Evolutionary conservation across 2,797 vertebrate genomes (phyloP).

Genomic region (Aldrovandia affinis): DNA sequence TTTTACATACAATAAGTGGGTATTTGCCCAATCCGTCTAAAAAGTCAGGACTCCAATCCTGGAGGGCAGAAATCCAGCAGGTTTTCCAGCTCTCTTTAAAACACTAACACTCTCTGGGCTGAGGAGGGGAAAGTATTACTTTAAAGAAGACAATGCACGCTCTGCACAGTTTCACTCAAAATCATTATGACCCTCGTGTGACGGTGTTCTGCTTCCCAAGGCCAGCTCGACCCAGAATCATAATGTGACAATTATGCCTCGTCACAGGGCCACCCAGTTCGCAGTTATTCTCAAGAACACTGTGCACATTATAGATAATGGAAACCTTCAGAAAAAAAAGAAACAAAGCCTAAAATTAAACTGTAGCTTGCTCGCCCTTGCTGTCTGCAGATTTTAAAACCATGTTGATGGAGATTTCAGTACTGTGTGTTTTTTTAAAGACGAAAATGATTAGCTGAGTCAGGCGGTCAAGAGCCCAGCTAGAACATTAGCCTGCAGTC

Average conservation of each 20-base stretch:
- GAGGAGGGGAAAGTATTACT: not conserved
- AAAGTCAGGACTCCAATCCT: not conserved
- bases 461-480: not conserved
- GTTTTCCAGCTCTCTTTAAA: not conserved
- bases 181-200: not conserved
- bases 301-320: not conserved
- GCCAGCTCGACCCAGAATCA: not conserved
- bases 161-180: slow-evolving; percentile 14
- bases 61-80: not conserved
- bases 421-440: not conserved
- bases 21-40: not conserved
- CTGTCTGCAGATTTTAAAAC: not conserved
- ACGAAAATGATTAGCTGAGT: not conserved
- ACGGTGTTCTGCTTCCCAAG: not conserved
- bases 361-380: not conserved
- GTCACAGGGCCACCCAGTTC: not conserved
- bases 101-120: not conserved
- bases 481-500: not conserved
- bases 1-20: too few relatives aligned
- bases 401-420: too few relatives aligned
- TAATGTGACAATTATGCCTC: slow-evolving; percentile 22
- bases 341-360: not conserved
- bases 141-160: not conserved
- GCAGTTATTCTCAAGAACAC: slow-evolving; percentile 18
- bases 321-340: not conserved